Evolutionary conservation across 2,888 invertebrate species (phyloP), one percentile per base, ranked within the genome.

Genomic region (Melanargia galathea): DNA sequence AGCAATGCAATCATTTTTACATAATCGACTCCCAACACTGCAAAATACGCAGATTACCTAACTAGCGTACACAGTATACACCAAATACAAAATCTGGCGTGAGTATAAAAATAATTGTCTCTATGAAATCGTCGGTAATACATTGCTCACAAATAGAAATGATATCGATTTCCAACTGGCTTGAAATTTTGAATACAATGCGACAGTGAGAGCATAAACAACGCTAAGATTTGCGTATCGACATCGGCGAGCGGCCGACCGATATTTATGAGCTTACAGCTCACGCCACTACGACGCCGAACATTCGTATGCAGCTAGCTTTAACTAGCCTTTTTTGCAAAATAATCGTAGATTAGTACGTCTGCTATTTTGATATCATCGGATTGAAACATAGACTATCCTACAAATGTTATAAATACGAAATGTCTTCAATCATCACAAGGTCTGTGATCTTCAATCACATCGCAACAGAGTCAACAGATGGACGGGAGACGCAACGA

Each of bases 211-310:
- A 46, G 45, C 22, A 46, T 46, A 46, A 46, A 46, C 45, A 46
- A 46, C 45, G 22, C 10, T 11, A 11, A 24, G 40, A 55, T 55
- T 52, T 52, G 52, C 52, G 52, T 52, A 55, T 40, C 38, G 55
- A 38, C 55, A 55, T 55, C 40, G 40, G 24, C 40, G 24, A 22
- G 55, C 40, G 55, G 16, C 55, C 18, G 3, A 22, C 22, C 16
- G 20, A 54, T 55, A 55, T 55, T 55, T 40, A 55, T 55, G 38
- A 33, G 24, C 40, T 10, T 22, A 3, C 35, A 6, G 18, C 7
- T 51, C 18, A 33, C 51, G 30, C 18, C 13, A 54, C 54, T 35
- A 38, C 54, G 35, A 11, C 33, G 38, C 38, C 13, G 20, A 13
- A 35, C 54, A 13, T 54, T 35, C 33, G 11, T 35, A 6, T 54